phyloP scores from a whole-genome alignment of 2,888 invertebrate genomes.

The Geotrupes spiniger region DNA sequence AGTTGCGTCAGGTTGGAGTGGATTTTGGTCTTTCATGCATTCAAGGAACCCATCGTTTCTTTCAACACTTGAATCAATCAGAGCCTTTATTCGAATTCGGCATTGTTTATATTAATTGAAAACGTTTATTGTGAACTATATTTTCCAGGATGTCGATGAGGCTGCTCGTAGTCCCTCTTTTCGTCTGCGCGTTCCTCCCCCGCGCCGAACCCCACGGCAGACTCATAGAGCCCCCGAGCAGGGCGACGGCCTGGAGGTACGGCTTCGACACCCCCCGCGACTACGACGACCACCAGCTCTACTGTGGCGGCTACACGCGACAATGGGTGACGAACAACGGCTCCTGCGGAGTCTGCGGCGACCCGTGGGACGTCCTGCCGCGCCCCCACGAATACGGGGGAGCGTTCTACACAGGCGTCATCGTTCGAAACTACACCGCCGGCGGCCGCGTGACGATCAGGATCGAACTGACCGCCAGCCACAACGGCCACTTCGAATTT shows the following conservation, averaged over 20 bases:
- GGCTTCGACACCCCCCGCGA: slow-evolving; percentile 85
- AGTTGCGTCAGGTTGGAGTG: no score
- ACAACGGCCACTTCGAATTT: slow-evolving; percentile 84
- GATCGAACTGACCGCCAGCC: slow-evolving; percentile 84
- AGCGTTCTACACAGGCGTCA: slow-evolving; percentile 75
- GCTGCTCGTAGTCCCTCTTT: not conserved
- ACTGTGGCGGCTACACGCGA: slow-evolving; percentile 82
- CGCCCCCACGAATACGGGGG: slow-evolving; percentile 82
- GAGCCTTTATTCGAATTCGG: no score
- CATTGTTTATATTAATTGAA: no score
- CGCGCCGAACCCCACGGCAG: slow-evolving; percentile 64
- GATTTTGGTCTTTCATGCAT: no score
- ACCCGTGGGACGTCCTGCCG: slow-evolving; percentile 75
- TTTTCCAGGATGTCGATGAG: slow-evolving; percentile 13
- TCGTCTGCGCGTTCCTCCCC: slow-evolving; percentile 23
- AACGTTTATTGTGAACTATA: no score
- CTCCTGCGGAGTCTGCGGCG: slow-evolving; percentile 84
- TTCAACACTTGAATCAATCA: no score
- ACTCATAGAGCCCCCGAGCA: slow-evolving; percentile 80
- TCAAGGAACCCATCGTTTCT: no score
- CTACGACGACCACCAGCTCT: slow-evolving; percentile 86
- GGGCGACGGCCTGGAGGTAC: slow-evolving; percentile 85
- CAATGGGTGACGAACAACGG: slow-evolving; percentile 81
- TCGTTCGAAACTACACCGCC: slow-evolving; percentile 74
- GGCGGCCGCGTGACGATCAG: slow-evolving; percentile 68